These are phyloP conservation scores for Leucozona laternaria DNA, from an alignment of 2,888 invertebrate species.

Conservation along the genomic window DNA sequence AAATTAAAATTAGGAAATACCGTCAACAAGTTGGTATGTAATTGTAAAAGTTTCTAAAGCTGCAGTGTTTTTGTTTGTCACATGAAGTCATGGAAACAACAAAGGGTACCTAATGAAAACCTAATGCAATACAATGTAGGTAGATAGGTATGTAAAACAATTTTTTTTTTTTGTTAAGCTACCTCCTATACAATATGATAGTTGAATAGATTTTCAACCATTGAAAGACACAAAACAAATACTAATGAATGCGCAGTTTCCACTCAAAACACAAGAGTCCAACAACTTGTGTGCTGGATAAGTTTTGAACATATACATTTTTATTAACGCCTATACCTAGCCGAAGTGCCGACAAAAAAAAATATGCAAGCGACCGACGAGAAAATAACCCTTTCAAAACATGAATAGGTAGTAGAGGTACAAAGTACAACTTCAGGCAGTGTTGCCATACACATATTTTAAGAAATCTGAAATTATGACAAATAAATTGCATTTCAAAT, in stretches of 20 bases:
- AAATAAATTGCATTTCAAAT: too few relatives aligned
- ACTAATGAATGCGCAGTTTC: background rate
- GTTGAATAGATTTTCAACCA: background rate
- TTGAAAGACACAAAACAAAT: background rate
- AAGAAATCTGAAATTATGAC: too few relatives aligned
- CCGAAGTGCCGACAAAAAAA: background rate
- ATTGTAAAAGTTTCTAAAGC: slow-evolving; percentile 7
- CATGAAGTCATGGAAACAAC: slow-evolving; percentile 6
- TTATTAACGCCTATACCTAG: background rate
- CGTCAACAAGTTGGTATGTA: slow-evolving; percentile 2
- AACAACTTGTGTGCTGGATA: background rate
- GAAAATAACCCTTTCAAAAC: too few relatives aligned
- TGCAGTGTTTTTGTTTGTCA: background rate
- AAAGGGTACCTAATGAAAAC: background rate
- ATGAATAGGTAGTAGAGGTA: background rate
- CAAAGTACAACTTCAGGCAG: background rate
- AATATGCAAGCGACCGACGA: background rate
- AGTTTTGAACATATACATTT: background rate
- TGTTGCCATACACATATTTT: too few relatives aligned
- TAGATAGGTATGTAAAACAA: too few relatives aligned
- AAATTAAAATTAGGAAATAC: slow-evolving; percentile 7
- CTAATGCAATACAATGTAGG: background rate
- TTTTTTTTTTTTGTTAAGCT: background rate
- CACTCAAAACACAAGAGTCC: background rate
- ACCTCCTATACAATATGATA: background rate